phyloP scores from a whole-genome alignment of 2,888 invertebrate genomes.

The Cephalotes varians region DNA sequence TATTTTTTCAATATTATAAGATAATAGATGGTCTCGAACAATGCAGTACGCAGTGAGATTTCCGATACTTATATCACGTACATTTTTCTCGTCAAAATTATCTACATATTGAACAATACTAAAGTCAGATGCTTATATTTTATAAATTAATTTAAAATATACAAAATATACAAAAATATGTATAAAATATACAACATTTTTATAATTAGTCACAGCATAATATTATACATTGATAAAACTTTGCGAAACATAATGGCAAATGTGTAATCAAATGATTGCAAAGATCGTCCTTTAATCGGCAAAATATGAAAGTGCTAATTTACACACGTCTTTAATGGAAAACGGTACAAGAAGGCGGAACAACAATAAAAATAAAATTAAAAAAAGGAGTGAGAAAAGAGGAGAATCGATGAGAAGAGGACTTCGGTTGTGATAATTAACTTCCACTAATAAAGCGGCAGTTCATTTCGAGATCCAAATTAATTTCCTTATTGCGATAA shows the following conservation, averaged over 20 bases:
- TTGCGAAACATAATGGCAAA: too few species aligned
- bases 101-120: neutral
- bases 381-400: neutral
- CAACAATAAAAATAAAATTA: neutral
- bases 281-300: slow-evolving; percentile 63
- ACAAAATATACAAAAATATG: too few species aligned
- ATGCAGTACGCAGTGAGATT: neutral
- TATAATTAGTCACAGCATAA: neutral
- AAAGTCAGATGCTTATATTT: neutral
- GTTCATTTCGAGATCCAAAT: slow-evolving; percentile 70
- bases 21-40: neutral
- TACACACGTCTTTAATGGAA: slow-evolving; percentile 67
- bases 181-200: too few species aligned
- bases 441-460: slow-evolving; percentile 70
- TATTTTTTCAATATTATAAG: neutral
- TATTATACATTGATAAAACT: neutral
- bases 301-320: slow-evolving; percentile 55
- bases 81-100: neutral
- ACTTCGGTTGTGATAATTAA: slow-evolving; percentile 67
- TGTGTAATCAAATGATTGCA: neutral
- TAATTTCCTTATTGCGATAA: slow-evolving; percentile 71
- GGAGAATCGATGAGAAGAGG: slow-evolving; percentile 23
- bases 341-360: slow-evolving; percentile 48
- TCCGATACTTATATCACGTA: neutral
- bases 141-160: neutral